phyloP scores from a whole-genome alignment of 2,888 invertebrate genomes.

The Priocnemis perturbator region DNA sequence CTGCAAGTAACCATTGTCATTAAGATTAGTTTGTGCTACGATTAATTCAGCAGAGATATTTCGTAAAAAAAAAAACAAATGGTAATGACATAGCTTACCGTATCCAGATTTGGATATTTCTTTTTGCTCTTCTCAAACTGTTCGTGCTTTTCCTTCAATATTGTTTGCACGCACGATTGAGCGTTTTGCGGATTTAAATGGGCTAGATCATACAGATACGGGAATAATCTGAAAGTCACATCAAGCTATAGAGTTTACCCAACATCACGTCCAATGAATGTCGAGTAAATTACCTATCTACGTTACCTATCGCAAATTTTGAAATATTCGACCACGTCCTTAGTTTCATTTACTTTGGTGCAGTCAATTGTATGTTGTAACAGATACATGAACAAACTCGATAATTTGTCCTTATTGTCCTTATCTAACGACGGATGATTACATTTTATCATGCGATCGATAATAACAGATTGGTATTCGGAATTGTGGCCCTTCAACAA shows the following conservation, averaged over 20 bases:
- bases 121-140: constrained; percentile 80
- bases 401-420: constrained; percentile 86
- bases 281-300: constrained; percentile 67
- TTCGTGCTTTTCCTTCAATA: constrained; percentile 84
- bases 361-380: constrained; percentile 87
- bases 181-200: constrained; percentile 83
- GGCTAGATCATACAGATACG: constrained; percentile 81
- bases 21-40: constrained; percentile 71
- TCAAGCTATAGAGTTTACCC: constrained; percentile 23
- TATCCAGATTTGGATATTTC: constrained; percentile 81
- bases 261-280: constrained; percentile 78
- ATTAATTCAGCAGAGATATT: no score
- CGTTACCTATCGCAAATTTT: constrained; percentile 78
- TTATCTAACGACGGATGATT: constrained; percentile 89
- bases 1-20: constrained; percentile 63
- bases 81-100: constrained; percentile 70
- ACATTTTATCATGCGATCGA: constrained; percentile 91
- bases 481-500: constrained; percentile 80
- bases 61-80: constrained; percentile 76
- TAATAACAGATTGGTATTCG: constrained; percentile 82
- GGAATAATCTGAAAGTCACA: constrained; percentile 69
- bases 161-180: constrained; percentile 81
- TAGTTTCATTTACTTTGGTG: constrained; percentile 66
- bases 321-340: constrained; percentile 78
- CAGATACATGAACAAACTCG: constrained; percentile 84